Percentiles rank a stretch among this genome's conserved stretches.
These are phyloP conservation scores for Muschampia plurimacula DNA, from an alignment of 2,888 invertebrate genomes.

Conservation along the genomic window DNA sequence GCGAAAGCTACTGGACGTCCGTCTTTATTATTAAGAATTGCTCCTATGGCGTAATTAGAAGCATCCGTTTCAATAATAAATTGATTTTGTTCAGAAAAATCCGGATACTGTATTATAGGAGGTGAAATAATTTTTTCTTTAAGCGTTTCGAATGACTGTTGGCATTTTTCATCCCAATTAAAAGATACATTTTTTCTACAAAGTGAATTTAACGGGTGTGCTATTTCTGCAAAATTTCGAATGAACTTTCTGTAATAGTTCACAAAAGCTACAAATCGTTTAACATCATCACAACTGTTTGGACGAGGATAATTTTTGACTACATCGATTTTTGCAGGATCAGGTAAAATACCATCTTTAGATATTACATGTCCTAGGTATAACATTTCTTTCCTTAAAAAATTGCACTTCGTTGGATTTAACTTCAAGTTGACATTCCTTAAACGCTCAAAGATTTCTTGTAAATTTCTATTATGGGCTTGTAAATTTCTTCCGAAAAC, in stretches of 20 bases:
- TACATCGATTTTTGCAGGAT: not conserved
- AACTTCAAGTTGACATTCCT: not conserved
- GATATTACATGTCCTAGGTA: not conserved
- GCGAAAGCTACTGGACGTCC: not conserved
- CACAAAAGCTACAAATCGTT: not conserved
- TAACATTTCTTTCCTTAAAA: constrained; percentile 1
- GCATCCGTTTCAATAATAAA: constrained; percentile 12
- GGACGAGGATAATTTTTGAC: not conserved
- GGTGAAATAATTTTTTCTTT: constrained; percentile 5
- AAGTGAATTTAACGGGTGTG: not conserved
- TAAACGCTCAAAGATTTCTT: not conserved
- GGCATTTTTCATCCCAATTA: constrained; percentile 5
- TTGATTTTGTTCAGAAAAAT: not conserved
- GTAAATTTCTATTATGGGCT: not conserved
- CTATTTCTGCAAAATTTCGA: not conserved
- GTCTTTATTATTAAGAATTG: not conserved
- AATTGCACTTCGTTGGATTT: not conserved
- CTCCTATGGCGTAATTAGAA: constrained; percentile 6
- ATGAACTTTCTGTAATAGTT: constrained; percentile 4
- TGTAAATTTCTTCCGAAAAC: no score
- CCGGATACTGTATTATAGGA: constrained; percentile 3
- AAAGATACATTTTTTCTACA: not conserved
- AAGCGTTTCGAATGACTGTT: not conserved
- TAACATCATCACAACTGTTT: not conserved
- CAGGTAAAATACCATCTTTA: not conserved